Base-by-base conservation (phyloP, 2,113 vertebrate genomes). In the Cololabis saira region DNA sequence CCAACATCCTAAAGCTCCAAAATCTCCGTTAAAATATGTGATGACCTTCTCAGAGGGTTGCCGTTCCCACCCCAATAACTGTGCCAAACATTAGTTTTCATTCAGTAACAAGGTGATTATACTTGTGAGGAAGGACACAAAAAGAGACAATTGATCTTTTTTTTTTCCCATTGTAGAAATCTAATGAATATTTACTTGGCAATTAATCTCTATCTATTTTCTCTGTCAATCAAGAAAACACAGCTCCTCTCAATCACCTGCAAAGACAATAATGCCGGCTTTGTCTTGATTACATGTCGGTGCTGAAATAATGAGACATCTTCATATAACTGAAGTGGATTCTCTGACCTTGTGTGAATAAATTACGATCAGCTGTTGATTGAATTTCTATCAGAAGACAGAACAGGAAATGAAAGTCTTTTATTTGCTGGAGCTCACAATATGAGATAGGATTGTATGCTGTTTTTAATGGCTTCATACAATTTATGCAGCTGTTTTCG, bases 321-420 rank as follows among this genome's bases (percentile, higher is more conserved):
- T 89, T 84, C 61, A 86, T 86, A 59, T 53, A 74, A 21, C 76
- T 75, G 45, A 73, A 81, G 74, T 58, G 27, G 69, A 78, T 74
- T 76, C 49, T 78, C 63, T 75, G 56, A 61, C 61, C 52, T 19
- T 37, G 17, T 68, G 74, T 80, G 80, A 83, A 84, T 87, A 83
- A 78, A 88, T 90, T 76, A 82, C 69, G 71, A 83, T 80, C 56
- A 50, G 19, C 18, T 63, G 58, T 66, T 85, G 81, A 87, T 84
- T 90, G 80, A 56, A 84, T 85, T 86, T 86, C 71, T 83, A 85
- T 80, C 77, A 65, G 68, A 50, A 84, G 78, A 82, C 30, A 66
- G 78, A 80, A 78, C 45, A 82, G 78, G 80, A 89, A 89, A 87
- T 88, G 55, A 87, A 85, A 85, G 58, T 17, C 43, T 71, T 79